Evolutionary conservation across 2,888 invertebrate species (phyloP), one percentile per base, ranked within the genome.

Genomic region (Hyppa rectilinea): DNA sequence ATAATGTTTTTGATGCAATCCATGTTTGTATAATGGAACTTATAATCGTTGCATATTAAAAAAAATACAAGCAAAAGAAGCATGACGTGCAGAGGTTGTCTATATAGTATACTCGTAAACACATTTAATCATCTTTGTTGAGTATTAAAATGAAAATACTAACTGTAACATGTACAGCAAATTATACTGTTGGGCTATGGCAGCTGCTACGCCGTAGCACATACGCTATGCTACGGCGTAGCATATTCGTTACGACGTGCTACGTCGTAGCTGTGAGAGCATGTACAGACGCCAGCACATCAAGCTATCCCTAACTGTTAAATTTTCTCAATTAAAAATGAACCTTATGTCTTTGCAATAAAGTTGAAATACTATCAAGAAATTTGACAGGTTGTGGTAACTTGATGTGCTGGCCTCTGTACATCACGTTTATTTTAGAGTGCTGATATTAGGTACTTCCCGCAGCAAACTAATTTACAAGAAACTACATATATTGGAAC

Each of bases 151-250:
- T 9, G 36, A 12, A 4, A 38, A 58, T 26, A 1, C 10, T 58
- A 26, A 26, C 4, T 12, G 20, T 26, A 36, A 6, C 6, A 20
- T 10, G 2, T 12, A 5, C 34, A 52, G 29, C 17, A 52, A 34
- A n/a, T n/a, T n/a, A n/a, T n/a, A n/a, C n/a, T n/a, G n/a, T n/a
- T n/a, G n/a, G n/a, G n/a, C n/a, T n/a, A n/a, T n/a, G n/a, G n/a
- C n/a, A n/a, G n/a, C n/a, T 7, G 20, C 49, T 63, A 66, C 66
- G 31, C 3, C 49, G 23, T 66, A 63, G 49, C 34, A 45, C 1
- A 29, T 36, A 14, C 2, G 47, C 29, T 65, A 4, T 50, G 29
- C 50, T 50, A 29, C 20, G 14, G 12, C 58, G 29, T 43, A 47
- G 23, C 23, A 7, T 2, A 29, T 43, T 43, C 1, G 2, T 1